Percentiles rank a stretch among this genome's conserved stretches.
Evolutionary conservation across 2,797 vertebrate genomes (phyloP).

Genomic region (Sebastes vulpes): DNA sequence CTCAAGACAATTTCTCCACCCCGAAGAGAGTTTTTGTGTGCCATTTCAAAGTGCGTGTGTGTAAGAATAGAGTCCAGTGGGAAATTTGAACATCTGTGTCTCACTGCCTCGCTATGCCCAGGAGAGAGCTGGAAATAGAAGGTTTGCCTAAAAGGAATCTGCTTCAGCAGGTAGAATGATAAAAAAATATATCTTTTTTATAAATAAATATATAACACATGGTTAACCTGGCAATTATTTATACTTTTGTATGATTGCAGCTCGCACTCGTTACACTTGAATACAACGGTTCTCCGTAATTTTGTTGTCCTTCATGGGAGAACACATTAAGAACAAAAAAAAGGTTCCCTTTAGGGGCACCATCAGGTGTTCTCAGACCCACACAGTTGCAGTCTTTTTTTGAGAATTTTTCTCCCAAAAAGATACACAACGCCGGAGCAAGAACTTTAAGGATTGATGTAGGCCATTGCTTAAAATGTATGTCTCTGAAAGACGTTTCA

Average conservation of each 20-base stretch:
- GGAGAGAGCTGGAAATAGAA: slow-evolving; percentile 73
- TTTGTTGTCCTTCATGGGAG: slow-evolving; percentile 12
- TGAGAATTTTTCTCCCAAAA: not conserved
- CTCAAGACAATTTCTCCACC: slow-evolving; percentile 50
- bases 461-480: not conserved
- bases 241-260: slow-evolving; percentile 1
- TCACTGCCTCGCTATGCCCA: slow-evolving; percentile 49
- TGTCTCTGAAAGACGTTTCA: not conserved
- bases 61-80: slow-evolving; percentile 68
- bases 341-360: slow-evolving; percentile 1
- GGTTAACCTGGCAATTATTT: slow-evolving; percentile 52
- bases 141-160: slow-evolving; percentile 47
- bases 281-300: slow-evolving; percentile 12
- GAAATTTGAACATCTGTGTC: slow-evolving; percentile 78
- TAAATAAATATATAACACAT: slow-evolving; percentile 19
- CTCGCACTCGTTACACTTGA: slow-evolving; percentile 34
- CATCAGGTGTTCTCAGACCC: not conserved
- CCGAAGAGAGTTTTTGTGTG: slow-evolving; percentile 23
- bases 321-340: not conserved
- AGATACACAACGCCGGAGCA: not conserved
- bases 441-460: not conserved
- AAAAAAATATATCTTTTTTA: not conserved
- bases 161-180: slow-evolving; percentile 44
- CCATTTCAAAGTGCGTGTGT: slow-evolving; percentile 49
- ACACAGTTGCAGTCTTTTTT: not conserved